A percentile compares a stretch with the other conserved stretches of the same genome.
Conservation (phyloP, 2,797 vertebrate species). For the Limosa lapponica region DNA sequence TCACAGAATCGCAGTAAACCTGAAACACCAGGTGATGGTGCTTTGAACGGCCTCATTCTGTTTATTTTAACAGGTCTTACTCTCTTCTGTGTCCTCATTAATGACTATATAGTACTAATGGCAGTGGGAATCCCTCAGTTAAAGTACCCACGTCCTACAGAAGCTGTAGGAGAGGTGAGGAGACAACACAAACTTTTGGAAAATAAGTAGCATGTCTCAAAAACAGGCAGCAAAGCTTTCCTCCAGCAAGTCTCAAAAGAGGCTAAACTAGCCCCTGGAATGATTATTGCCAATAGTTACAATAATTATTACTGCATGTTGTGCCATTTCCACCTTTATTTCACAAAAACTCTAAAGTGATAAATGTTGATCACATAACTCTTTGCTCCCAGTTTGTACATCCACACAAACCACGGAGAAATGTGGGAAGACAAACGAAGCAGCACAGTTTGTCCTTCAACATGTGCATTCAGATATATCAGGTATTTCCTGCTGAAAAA, state of each 20-base stretch:
- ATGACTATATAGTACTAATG: accelerated
- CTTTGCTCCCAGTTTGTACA: background rate
- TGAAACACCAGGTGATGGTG: no score
- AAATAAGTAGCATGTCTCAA: background rate
- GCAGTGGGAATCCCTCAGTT: background rate
- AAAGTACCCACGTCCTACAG: background rate
- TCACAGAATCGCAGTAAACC: background rate
- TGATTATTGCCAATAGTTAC: background rate
- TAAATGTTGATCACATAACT: background rate
- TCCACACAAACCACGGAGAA: background rate
- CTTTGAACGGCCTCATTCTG: accelerated
- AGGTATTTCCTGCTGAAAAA: background rate
- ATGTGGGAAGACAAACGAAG: accelerated
- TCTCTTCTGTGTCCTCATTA: background rate
- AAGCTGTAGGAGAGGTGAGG: background rate
- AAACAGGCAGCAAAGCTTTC: background rate
- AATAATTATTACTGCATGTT: background rate
- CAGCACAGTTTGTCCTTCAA: background rate
- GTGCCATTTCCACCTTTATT: background rate
- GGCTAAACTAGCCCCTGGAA: background rate
- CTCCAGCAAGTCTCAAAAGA: background rate
- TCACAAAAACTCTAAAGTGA: background rate
- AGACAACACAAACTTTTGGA: background rate
- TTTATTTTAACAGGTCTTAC: background rate
- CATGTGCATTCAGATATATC: background rate